These are phyloP conservation scores for Rana temporaria DNA, from an alignment of 2,113 vertebrate genomes.

Conservation along the genomic window DNA sequence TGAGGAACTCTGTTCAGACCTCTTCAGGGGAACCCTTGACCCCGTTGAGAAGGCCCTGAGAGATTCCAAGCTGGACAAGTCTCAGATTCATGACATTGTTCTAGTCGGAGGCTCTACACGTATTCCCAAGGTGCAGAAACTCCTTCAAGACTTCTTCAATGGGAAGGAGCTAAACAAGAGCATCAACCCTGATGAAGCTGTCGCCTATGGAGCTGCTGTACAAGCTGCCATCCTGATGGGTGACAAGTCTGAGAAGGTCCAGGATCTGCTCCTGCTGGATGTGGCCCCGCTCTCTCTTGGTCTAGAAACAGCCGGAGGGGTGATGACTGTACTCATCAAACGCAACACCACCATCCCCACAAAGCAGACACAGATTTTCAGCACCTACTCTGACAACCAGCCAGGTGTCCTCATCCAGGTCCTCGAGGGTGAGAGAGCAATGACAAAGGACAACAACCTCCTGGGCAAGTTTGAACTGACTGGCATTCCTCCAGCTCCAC, in stretches of 20 bases:
- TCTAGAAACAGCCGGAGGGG: too few relatives aligned
- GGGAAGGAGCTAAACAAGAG: conserved; percentile 54
- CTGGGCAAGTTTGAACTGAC: conserved; percentile 56
- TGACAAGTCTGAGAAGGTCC: too few relatives aligned
- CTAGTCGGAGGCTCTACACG: conserved; percentile 57
- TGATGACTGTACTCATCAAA: too few relatives aligned
- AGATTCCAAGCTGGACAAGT: conserved; percentile 83
- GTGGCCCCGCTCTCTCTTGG: too few relatives aligned
- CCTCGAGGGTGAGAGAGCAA: conserved; percentile 49
- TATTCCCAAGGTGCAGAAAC: conserved; percentile 59
- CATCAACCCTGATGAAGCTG: conserved; percentile 60
- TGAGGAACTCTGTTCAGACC: too few relatives aligned
- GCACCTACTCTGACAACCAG: conserved; percentile 53
- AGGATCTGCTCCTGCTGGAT: too few relatives aligned
- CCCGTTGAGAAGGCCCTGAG: too few relatives aligned
- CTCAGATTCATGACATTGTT: conserved; percentile 56
- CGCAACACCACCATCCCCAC: too few relatives aligned
- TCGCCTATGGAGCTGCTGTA: conserved; percentile 24
- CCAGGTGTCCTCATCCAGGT: conserved; percentile 48
- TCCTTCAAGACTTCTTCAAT: conserved; percentile 59
- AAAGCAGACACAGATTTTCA: conserved; percentile 43
- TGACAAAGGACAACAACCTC: conserved; percentile 58
- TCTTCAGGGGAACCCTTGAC: too few relatives aligned
- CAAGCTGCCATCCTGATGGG: too few relatives aligned
- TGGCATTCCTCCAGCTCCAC: conserved; percentile 51